Percentiles rank a stretch among this genome's conserved stretches.
Conservation (phyloP, 2,888 invertebrate genomes). For the Campaea margaritaria region DNA sequence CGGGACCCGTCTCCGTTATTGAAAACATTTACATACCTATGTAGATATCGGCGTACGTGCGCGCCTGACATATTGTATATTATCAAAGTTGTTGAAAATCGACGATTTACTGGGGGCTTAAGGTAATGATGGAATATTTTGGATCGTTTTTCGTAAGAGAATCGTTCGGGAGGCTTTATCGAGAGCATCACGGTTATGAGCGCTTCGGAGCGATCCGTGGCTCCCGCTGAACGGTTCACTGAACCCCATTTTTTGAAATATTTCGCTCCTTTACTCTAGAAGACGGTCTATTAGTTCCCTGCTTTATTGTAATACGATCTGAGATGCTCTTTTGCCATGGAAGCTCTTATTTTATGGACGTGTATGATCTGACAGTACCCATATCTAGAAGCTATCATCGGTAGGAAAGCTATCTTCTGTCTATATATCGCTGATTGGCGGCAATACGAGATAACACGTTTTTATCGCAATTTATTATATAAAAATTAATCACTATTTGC, state of each 20-base stretch:
- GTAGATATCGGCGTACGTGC: conserved; percentile 54
- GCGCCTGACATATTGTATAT: conserved; percentile 66
- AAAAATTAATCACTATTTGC: too few relatives aligned
- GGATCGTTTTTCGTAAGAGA: conserved; percentile 50
- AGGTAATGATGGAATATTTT: conserved; percentile 71
- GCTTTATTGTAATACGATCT: conserved; percentile 7
- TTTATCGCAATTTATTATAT: too few relatives aligned
- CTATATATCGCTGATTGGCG: too few relatives aligned
- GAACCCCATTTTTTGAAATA: conserved; percentile 13
- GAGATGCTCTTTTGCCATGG: not conserved
- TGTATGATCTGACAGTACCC: not conserved
- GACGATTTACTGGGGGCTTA: conserved; percentile 64
- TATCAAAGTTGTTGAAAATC: conserved; percentile 65
- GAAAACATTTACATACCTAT: conserved; percentile 80
- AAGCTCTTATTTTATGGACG: not conserved
- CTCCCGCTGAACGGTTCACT: conserved; percentile 8
- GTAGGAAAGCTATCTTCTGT: too few relatives aligned
- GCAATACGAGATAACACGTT: too few relatives aligned
- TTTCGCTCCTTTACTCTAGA: not conserved
- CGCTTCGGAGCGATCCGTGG: too few relatives aligned
- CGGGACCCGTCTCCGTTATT: conserved; percentile 59
- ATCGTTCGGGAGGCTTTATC: conserved; percentile 49
- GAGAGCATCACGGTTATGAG: conserved; percentile 53
- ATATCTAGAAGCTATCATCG: too few relatives aligned
- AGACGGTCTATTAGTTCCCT: conserved; percentile 8